phyloP scores from a whole-genome alignment of 2,888 invertebrate genomes.

The Tetragonula carbonaria region DNA sequence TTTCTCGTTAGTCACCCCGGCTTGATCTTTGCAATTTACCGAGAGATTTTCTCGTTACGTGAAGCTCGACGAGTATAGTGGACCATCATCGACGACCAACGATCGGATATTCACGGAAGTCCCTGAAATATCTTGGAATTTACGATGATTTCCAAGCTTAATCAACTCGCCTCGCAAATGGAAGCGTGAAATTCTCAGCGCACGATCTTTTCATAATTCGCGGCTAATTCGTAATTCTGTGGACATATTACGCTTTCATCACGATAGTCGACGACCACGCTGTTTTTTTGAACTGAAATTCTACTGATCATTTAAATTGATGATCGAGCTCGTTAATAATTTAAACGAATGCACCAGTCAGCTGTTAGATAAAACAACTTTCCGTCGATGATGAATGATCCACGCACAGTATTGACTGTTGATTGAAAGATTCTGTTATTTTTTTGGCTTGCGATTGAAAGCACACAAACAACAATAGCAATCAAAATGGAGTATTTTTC shows the following conservation, averaged over 20 bases:
- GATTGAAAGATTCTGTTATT: not conserved
- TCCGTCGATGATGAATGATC: not conserved
- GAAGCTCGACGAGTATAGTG: not conserved
- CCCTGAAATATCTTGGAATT: not conserved
- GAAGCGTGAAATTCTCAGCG: not conserved
- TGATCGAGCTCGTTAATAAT: not conserved
- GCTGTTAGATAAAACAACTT: not conserved
- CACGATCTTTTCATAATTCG: not conserved
- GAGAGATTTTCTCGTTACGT: not conserved
- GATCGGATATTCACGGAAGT: not conserved
- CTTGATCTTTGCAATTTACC: not conserved
- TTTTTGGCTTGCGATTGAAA: not conserved
- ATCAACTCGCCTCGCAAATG: not conserved
- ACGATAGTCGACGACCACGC: not conserved
- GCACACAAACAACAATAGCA: no score
- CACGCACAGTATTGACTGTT: no score
- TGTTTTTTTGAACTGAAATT: not conserved
- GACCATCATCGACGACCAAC: not conserved
- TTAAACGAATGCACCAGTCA: no score
- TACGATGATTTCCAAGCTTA: not conserved
- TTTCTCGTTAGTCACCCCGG: not conserved
- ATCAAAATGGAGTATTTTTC: no score
- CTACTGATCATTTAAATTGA: not conserved
- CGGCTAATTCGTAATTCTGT: not conserved
- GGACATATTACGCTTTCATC: not conserved